These are phyloP conservation scores for Muscicapa adusta DNA, from an alignment of 2,113 vertebrate genomes.

Conservation along the genomic window DNA sequence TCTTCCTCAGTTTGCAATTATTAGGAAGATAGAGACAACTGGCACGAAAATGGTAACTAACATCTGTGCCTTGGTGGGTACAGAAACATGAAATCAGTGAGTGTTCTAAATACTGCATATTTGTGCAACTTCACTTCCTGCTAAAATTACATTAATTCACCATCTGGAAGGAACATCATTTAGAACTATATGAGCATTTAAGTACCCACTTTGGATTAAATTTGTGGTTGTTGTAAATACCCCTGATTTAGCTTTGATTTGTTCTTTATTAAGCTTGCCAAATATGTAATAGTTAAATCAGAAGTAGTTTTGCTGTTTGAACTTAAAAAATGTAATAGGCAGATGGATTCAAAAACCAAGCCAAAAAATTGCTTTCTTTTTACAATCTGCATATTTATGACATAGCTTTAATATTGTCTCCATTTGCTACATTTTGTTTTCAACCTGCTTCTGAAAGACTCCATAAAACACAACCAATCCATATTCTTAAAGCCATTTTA, in stretches of 20 bases:
- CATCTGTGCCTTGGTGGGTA: slow-evolving; percentile 73
- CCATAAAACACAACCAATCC: background rate
- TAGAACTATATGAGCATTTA: slow-evolving; percentile 76
- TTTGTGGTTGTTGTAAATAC: slow-evolving; percentile 78
- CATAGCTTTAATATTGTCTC: slow-evolving; percentile 15
- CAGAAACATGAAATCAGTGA: slow-evolving; percentile 72
- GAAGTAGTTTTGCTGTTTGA: slow-evolving; percentile 66
- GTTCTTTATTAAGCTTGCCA: slow-evolving; percentile 72
- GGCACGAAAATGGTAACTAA: slow-evolving; percentile 67
- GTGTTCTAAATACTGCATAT: slow-evolving; percentile 72
- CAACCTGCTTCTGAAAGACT: slow-evolving; percentile 30
- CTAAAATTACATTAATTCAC: slow-evolving; percentile 81
- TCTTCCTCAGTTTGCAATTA: slow-evolving; percentile 53
- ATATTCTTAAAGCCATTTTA: background rate
- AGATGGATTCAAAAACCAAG: slow-evolving; percentile 31
- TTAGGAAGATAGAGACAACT: slow-evolving; percentile 68
- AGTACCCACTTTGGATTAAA: slow-evolving; percentile 80
- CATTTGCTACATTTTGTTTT: slow-evolving; percentile 1
- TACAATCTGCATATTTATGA: slow-evolving; percentile 45
- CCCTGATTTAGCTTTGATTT: slow-evolving; percentile 81
- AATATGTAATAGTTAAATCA: slow-evolving; percentile 73
- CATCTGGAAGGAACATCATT: slow-evolving; percentile 80
- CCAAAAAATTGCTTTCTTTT: slow-evolving; percentile 25
- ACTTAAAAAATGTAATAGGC: slow-evolving; percentile 59
- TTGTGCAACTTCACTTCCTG: slow-evolving; percentile 79